A percentile compares a stretch with the other conserved stretches of the same genome.
phyloP scores from a whole-genome alignment of 2,888 invertebrate genomes.

The Abrostola tripartita region DNA sequence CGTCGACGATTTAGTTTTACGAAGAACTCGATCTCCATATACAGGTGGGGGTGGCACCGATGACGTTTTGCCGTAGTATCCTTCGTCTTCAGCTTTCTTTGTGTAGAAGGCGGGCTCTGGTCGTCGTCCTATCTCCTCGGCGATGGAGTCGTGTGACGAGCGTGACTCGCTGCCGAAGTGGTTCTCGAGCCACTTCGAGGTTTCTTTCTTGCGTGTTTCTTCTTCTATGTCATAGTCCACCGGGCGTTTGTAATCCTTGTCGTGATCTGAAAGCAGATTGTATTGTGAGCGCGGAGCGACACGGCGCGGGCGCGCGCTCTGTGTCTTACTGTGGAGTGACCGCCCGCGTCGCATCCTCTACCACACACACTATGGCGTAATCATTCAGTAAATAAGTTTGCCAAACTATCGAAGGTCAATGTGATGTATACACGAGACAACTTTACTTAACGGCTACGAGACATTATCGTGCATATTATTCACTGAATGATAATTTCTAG shows the following conservation, averaged over 20 bases:
- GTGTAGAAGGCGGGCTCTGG: conserved; percentile 91
- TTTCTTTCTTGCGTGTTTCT: conserved; percentile 96
- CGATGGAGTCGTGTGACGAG: conserved; percentile 92
- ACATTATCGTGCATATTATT: conserved; percentile 74
- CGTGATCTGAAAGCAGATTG: conserved; percentile 88
- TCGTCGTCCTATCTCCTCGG: conserved; percentile 89
- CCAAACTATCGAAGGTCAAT: conserved; percentile 86
- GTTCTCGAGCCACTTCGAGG: conserved; percentile 96
- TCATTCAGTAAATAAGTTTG: conserved; percentile 84
- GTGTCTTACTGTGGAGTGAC: conserved; percentile 72
- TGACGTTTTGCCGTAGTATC: conserved; percentile 82
- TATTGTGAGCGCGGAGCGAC: conserved; percentile 56
- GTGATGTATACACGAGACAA: conserved; percentile 77
- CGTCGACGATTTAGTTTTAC: conserved; percentile 86
- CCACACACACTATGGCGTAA: conserved; percentile 81
- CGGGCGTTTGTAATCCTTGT: conserved; percentile 94
- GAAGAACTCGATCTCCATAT: conserved; percentile 82
- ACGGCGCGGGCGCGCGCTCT: conserved; percentile 76
- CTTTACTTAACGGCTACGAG: conserved; percentile 77
- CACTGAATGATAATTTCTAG: conserved; percentile 79
- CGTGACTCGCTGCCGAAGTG: conserved; percentile 96
- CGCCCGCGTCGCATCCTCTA: conserved; percentile 66
- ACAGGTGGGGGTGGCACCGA: conserved; percentile 81
- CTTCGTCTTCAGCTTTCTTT: conserved; percentile 89
- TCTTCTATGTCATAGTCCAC: conserved; percentile 96